Evolutionary conservation across 2,113 vertebrate genomes (phyloP).

Genomic region (Sylvietta virens): DNA sequence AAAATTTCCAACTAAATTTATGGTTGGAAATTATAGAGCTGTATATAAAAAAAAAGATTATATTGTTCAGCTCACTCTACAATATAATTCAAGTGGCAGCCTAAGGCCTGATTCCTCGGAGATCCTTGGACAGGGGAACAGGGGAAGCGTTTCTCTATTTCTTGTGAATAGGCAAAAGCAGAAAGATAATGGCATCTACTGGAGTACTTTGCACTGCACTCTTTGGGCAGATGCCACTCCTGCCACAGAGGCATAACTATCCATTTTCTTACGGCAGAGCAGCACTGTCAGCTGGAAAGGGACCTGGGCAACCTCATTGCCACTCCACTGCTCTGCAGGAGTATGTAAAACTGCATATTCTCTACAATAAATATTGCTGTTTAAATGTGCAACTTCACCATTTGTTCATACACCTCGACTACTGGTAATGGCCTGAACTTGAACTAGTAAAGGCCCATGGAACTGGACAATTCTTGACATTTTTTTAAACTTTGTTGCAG

Average conservation of each 20-base stretch:
- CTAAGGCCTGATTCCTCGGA: background rate
- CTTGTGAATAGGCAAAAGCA: background rate
- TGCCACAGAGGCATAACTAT: background rate
- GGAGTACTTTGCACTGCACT: background rate
- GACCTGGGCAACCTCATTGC: background rate
- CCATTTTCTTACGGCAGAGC: background rate
- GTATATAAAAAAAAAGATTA: background rate
- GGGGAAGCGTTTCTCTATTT: background rate
- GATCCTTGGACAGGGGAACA: background rate
- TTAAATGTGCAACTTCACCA: background rate
- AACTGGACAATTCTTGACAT: background rate
- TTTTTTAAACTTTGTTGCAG: background rate
- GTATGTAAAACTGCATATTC: background rate
- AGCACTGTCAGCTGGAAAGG: background rate
- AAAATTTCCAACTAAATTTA: slow-evolving; percentile 7
- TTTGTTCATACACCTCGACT: background rate
- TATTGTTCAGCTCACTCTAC: background rate
- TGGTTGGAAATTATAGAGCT: background rate
- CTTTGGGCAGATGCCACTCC: background rate
- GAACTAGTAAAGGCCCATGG: background rate
- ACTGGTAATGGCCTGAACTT: background rate
- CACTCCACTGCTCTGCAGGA: background rate
- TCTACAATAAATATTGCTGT: background rate
- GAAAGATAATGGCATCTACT: background rate
- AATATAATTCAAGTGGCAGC: background rate